Base-by-base conservation (phyloP, 2,113 vertebrate species). In the Leucopsar rothschildi region DNA sequence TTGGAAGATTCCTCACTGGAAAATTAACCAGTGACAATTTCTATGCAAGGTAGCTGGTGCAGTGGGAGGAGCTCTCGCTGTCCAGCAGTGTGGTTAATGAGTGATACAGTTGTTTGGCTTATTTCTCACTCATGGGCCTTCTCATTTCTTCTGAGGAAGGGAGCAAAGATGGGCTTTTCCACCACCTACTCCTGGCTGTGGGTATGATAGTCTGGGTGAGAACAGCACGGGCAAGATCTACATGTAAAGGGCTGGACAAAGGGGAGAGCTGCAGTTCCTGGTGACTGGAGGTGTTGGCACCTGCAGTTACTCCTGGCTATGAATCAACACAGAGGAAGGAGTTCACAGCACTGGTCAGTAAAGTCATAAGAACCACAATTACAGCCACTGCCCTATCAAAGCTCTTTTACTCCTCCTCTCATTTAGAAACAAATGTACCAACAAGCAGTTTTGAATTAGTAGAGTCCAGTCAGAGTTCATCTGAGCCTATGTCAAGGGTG, bases 171-270 rank as follows among this genome's bases (percentile, higher is more conserved):
- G 25, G 61, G 7, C 15, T 82, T 87, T 55, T 44, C 47, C n/a
- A 35, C 17, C 15, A 0, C 29, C 18, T 3, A 0, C 23, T 92
- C 14, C 24, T 5, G 1, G 18, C 15, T 53, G 37, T 29, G 28
- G 29, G 8, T 15, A 10, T 8, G 8, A 3, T 28, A 29, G 45
- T n/a, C 17, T 12, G 20, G 31, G 20, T 56, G 16, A 24, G 72
- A 80, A n/a, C 4, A 44, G 14, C 11, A n/a, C 9, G 4, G 47
- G 15, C n/a, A n/a, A 66, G 63, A 90, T 12, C 39, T 72, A 24
- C 27, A 29, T n/a, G 8, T 25, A 42, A 81, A 77, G 35, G 18
- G 12, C n/a, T 39, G 66, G 71, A 11, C 29, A 65, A 47, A 45
- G 29, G 14, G 0, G 1, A 42, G 33, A 77, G 25, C 29, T 49